Evolutionary conservation across 2,797 vertebrate genomes (phyloP).

Genomic region (Vespertilio murinus): DNA sequence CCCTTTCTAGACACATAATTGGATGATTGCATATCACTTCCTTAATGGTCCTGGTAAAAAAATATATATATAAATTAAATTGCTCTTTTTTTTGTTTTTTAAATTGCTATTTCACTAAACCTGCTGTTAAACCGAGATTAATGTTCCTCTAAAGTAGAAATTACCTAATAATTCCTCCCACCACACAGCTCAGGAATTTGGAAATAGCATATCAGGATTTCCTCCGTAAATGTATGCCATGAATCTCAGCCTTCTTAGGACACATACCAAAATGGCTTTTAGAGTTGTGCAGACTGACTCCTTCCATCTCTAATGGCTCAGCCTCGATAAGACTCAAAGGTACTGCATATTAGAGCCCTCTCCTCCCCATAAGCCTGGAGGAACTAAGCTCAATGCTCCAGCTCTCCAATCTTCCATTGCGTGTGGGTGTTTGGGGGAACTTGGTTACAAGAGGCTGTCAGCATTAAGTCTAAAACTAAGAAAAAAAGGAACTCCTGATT

Average conservation of each 20-base stretch:
- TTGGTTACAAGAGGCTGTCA: constrained; percentile 66
- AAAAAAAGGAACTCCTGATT: constrained; percentile 74
- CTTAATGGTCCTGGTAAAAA: constrained; percentile 55
- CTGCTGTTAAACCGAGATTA: constrained; percentile 68
- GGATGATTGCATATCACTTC: constrained; percentile 31
- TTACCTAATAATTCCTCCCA: constrained; percentile 70
- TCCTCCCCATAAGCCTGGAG: constrained; percentile 49
- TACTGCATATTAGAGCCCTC: not conserved
- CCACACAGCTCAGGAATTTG: constrained; percentile 69
- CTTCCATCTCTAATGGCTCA: not conserved
- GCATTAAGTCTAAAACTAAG: constrained; percentile 67
- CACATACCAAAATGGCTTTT: constrained; percentile 62
- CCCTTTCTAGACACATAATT: constrained; percentile 49
- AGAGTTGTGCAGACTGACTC: not conserved
- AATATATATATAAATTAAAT: constrained; percentile 60
- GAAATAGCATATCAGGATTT: constrained; percentile 61
- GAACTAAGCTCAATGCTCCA: constrained; percentile 51
- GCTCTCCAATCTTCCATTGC: not conserved
- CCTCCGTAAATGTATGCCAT: constrained; percentile 56
- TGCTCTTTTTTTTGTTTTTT: not conserved
- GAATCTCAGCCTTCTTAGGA: constrained; percentile 60
- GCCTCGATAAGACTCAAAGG: constrained; percentile 32
- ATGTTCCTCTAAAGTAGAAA: constrained; percentile 73
- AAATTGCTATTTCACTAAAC: constrained; percentile 52
- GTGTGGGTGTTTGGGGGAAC: constrained; percentile 53